phyloP scores from a whole-genome alignment of 1,140 invertebrate species.

The Drosophila paulistorum region DNA sequence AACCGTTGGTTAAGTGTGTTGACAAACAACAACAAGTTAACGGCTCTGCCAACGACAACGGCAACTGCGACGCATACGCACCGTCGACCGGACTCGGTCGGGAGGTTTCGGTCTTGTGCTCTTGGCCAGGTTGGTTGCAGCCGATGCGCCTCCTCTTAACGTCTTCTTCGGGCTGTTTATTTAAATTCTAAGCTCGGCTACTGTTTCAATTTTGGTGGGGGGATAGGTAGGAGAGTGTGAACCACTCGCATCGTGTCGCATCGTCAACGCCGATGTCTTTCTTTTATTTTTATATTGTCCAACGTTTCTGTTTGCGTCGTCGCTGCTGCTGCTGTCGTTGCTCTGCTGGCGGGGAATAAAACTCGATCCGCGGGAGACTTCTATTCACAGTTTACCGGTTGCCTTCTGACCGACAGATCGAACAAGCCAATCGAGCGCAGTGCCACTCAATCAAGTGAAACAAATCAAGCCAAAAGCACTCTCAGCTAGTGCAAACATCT shows the following conservation, averaged over 20 bases:
- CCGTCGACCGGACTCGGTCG: constrained; percentile 23
- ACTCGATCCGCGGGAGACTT: constrained; percentile 82
- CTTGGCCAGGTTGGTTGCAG: constrained; percentile 9
- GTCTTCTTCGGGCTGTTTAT: constrained; percentile 68
- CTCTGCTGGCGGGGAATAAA: constrained; percentile 82
- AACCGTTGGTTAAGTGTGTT: constrained; percentile 67
- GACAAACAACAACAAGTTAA: constrained; percentile 63
- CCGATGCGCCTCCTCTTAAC: constrained; percentile 41
- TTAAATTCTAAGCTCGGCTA: constrained; percentile 82
- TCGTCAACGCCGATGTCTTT: constrained; percentile 43
- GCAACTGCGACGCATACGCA: constrained; percentile 17
- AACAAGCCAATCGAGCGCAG: constrained; percentile 78
- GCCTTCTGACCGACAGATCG: constrained; percentile 83
- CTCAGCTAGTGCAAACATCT: constrained; percentile 44
- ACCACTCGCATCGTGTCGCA: constrained; percentile 44
- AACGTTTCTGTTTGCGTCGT: constrained; percentile 12
- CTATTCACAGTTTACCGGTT: constrained; percentile 83
- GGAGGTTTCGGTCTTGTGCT: constrained; percentile 11
- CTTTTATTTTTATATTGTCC: neutral
- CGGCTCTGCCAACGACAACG: constrained; percentile 33
- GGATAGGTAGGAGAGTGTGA: neutral
- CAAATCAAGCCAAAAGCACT: constrained; percentile 32
- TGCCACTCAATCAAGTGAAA: constrained; percentile 70
- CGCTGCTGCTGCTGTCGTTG: constrained; percentile 47
- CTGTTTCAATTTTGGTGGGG: constrained; percentile 40